These are phyloP conservation scores for Carassius gibelio DNA, from an alignment of 2,113 vertebrate genomes.

Conservation along the genomic window DNA sequence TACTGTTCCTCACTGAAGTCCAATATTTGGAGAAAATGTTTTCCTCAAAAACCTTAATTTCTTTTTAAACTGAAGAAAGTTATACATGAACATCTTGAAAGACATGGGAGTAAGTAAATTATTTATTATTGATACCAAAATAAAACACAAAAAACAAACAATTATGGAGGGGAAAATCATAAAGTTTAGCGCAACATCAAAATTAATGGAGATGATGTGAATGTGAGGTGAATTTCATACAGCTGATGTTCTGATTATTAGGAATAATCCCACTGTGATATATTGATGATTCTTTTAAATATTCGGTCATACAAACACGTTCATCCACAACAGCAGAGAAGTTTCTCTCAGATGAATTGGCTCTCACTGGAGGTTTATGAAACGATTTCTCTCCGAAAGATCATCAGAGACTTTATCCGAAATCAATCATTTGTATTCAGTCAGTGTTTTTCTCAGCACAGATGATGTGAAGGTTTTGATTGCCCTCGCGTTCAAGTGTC, in stretches of 20 bases:
- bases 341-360: neutral
- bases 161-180: neutral
- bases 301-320: neutral
- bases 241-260: neutral
- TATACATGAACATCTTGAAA: too few relatives aligned
- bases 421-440: neutral
- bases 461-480: neutral
- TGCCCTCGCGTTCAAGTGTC: neutral
- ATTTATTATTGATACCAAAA: neutral
- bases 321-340: neutral
- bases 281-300: neutral
- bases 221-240: neutral
- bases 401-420: neutral
- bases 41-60: too few relatives aligned
- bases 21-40: too few relatives aligned
- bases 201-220: neutral
- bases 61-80: too few relatives aligned
- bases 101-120: too few relatives aligned
- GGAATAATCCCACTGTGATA: neutral
- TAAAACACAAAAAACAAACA: neutral
- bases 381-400: neutral
- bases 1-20: too few relatives aligned
- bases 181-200: neutral
- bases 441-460: neutral
- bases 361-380: neutral